Evolutionary conservation across 2,888 invertebrate species (phyloP), one percentile per base, ranked within the genome.

Genomic region (Apantesis nais): DNA sequence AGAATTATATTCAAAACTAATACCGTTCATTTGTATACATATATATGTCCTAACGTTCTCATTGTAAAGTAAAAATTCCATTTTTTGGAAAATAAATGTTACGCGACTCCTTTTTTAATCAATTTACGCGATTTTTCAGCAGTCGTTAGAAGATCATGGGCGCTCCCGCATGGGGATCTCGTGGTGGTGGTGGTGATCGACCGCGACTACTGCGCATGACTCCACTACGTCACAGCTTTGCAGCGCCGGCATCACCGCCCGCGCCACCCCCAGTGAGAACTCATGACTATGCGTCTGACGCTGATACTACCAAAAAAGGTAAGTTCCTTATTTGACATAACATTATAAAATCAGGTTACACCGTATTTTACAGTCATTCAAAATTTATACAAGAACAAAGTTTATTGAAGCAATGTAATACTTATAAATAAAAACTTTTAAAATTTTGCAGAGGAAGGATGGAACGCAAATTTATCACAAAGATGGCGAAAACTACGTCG

Each of bases 401-500:
- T n/a, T n/a, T n/a, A n/a, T n/a, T n/a, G n/a, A n/a, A n/a, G n/a
- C n/a, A n/a, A n/a, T n/a, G n/a, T n/a, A n/a, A n/a, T n/a, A n/a
- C n/a, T n/a, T n/a, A n/a, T n/a, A n/a, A n/a, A n/a, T n/a, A n/a
- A n/a, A n/a, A n/a, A n/a, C 68, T 39, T 60, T 31, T 67, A 37
- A 0, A 58, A 64, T 78, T 96, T 95, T 80, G n/a, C 96, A 97
- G 97, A 97, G 89, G 95, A 97, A 87, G 96, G 96, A 85, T 97
- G 97, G 97, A 97, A 97, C 89, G 97, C 97, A 78, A 97, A 97
- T 86, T 95, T 97, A 78, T 97, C 97, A 66, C 97, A 97, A 89
- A 95, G 97, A 93, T 97, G 97, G 97, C 95, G 97, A 80, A 96
- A 97, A 85, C 93, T 97, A 74, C 96, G 97, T 44, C 95, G 97